phyloP scores from a whole-genome alignment of 2,888 invertebrate genomes.

The Caprella mutica region DNA sequence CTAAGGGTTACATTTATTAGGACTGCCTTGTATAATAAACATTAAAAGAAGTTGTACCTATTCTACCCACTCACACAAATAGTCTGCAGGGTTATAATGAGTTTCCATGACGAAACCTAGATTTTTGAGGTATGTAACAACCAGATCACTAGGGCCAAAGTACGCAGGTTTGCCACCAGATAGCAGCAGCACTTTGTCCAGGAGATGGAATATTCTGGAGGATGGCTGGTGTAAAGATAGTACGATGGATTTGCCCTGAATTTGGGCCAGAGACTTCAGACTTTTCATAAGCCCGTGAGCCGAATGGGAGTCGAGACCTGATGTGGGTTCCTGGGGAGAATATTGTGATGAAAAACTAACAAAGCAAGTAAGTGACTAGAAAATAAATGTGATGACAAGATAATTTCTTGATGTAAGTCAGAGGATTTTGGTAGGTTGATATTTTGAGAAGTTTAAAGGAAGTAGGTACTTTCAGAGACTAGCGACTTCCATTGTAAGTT shows the following conservation, averaged over 20 bases:
- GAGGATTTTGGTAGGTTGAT: no score
- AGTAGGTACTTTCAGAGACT: no score
- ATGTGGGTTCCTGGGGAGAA: constrained; percentile 65
- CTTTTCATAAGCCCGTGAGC: constrained; percentile 61
- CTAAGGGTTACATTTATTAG: no score
- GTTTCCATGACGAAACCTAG: constrained; percentile 60
- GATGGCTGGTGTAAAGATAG: constrained; percentile 72
- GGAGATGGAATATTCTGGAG: constrained; percentile 71
- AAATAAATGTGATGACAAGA: no score
- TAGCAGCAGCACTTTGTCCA: constrained; percentile 59
- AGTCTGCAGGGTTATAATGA: constrained; percentile 75
- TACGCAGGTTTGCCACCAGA: constrained; percentile 61
- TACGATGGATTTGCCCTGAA: constrained; percentile 65
- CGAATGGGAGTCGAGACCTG: constrained; percentile 67
- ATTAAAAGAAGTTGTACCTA: constrained; percentile 6
- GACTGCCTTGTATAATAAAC: no score
- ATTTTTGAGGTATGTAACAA: constrained; percentile 58
- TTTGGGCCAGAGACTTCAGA: constrained; percentile 59
- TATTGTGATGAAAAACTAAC: no score
- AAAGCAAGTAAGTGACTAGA: no score
- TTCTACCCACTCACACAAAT: constrained; percentile 52
- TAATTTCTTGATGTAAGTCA: no score
- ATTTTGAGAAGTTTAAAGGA: no score
- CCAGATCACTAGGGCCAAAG: constrained; percentile 58
- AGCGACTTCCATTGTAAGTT: no score